phyloP scores from a whole-genome alignment of 2,113 vertebrate species.

The Dicrurus megarhynchus region DNA sequence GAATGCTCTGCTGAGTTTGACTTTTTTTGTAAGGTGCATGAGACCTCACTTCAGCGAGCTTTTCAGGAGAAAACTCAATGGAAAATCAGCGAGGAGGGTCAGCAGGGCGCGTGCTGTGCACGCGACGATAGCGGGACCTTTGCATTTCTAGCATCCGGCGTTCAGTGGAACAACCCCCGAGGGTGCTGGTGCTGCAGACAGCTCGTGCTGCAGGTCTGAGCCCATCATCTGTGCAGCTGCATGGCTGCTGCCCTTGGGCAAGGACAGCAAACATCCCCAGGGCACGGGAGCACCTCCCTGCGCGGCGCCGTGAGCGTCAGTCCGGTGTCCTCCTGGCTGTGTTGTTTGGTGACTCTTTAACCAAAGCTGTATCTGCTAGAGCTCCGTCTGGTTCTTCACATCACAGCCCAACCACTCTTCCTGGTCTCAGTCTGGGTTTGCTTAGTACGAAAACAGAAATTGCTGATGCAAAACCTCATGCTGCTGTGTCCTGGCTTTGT shows the following conservation, averaged over 20 bases:
- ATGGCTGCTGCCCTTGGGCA: neutral
- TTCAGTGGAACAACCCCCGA: neutral
- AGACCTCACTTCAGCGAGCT: neutral
- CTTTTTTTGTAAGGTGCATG: neutral
- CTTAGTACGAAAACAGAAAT: neutral
- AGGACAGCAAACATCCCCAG: neutral
- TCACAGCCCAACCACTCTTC: neutral
- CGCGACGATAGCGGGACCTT: neutral
- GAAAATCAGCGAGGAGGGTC: neutral
- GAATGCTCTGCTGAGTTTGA: neutral
- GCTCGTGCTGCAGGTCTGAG: neutral
- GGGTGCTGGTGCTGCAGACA: neutral
- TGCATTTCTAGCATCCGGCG: neutral
- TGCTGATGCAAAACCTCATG: neutral
- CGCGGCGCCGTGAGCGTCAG: neutral
- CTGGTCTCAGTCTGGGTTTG: neutral
- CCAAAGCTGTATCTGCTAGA: neutral
- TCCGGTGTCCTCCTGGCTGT: neutral
- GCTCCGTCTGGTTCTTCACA: neutral
- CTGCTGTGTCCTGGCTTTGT: conserved; percentile 18
- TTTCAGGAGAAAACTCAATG: neutral
- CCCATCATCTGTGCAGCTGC: neutral
- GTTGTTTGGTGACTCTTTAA: neutral
- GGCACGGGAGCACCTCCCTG: neutral
- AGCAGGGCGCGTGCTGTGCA: neutral